These are phyloP conservation scores for Rallus limicola DNA, from an alignment of 2,113 vertebrate species.

Conservation along the genomic window DNA sequence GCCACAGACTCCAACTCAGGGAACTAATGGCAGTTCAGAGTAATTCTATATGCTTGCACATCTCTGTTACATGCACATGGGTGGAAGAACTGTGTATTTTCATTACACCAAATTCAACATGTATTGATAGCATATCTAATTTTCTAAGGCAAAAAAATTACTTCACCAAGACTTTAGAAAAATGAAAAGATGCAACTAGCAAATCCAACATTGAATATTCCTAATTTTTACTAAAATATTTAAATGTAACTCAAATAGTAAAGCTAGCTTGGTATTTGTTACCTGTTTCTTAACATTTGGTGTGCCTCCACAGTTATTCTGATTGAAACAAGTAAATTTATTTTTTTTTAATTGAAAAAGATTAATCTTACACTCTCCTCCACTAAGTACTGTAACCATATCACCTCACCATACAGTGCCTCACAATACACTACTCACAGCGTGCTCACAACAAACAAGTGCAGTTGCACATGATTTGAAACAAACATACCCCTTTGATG, in stretches of 20 bases:
- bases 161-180: not conserved
- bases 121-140: not conserved
- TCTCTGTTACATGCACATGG: not conserved
- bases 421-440: too few relatives aligned
- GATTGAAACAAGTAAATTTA: not conserved
- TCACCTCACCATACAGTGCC: too few relatives aligned
- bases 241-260: not conserved
- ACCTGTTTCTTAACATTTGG: not conserved
- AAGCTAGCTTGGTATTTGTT: not conserved
- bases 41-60: not conserved
- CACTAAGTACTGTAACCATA: fast-evolving
- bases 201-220: not conserved
- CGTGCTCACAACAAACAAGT: not conserved
- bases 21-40: not conserved
- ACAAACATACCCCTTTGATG: slow-evolving; percentile 85
- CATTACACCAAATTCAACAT: not conserved
- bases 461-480: not conserved
- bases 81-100: not conserved
- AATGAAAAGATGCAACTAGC: not conserved
- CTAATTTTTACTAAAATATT: not conserved
- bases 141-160: not conserved
- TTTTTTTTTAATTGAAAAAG: not conserved
- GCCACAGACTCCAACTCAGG: not conserved
- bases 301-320: not conserved
- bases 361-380: not conserved